Base-by-base conservation (phyloP, 2,797 vertebrate genomes). In the Sciurus carolinensis region DNA sequence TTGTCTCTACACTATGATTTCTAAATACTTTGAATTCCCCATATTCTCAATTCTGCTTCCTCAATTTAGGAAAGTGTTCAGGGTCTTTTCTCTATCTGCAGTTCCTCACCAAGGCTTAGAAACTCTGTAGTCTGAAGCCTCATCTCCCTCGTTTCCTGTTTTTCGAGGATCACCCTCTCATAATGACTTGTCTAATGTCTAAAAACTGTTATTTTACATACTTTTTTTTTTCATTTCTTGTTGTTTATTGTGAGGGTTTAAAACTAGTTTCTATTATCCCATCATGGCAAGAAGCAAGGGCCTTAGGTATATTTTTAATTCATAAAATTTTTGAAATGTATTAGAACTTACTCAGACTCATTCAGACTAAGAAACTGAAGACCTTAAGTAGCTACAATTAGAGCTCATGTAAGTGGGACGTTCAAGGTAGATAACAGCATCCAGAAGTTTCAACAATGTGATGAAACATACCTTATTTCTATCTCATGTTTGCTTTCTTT, bases 281-380 rank as follows among this genome's bases (percentile, higher is more conserved):
- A 36, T 44, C 66, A 24, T 20, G 33, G 39, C 30, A 20, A 81
- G 44, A 95, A 92, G 11, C 24, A 62, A 72, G 50, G 62, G 26
- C 94, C 39, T 88, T 54, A 62, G 33, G 44, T 50, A 15, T 84
- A 82, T 77, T 93, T 76, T 84, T 44, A 67, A 5, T 93, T 92
- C 57, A 85, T 92, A 76, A 96, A 90, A 66, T 17, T 42, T 91
- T 36, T 93, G 26, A 66, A 39, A 72, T 71, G 57, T 95, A 71
- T 94, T 64, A 72, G 14, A 15, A 84, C 17, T 87, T 11, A 75
- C 64, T 75, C 4, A 24, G 20, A 94, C 39, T 80, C 33, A 87
- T 42, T 89, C 36, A 75, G 42, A 81, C 72, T 47, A 39, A 76
- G 67, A 88, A 93, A 44, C 24, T 9, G 62, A 28, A 24, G 39